Conservation (phyloP, 2,888 invertebrate species). For the Andrena chrysosceles region DNA sequence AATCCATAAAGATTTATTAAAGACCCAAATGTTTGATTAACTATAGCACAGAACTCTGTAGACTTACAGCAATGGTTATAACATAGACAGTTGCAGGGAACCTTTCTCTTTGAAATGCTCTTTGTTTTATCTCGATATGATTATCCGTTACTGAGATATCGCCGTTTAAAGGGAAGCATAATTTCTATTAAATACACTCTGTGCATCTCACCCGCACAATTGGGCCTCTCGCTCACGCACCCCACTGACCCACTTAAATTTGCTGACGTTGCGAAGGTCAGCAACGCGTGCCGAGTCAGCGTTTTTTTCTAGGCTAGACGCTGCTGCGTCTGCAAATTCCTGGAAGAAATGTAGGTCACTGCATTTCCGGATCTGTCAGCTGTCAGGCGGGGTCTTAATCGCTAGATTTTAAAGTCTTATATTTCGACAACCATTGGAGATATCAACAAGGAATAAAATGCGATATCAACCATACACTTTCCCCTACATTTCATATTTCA, state of each 20-base stretch:
- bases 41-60: too few relatives aligned
- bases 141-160: not conserved
- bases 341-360: not conserved
- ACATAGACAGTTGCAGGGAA: not conserved
- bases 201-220: not conserved
- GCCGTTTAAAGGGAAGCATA: not conserved
- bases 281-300: conserved; percentile 15
- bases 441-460: not conserved
- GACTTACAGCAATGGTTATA: too few relatives aligned
- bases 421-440: not conserved
- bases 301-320: not conserved
- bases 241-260: not conserved
- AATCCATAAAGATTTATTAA: too few relatives aligned
- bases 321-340: not conserved
- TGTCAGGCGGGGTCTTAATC: not conserved
- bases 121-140: not conserved
- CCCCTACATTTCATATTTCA: not conserved
- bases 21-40: too few relatives aligned
- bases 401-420: not conserved
- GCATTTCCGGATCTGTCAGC: not conserved
- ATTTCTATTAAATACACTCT: not conserved
- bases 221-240: not conserved
- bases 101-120: not conserved
- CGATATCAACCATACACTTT: not conserved
- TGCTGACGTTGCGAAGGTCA: not conserved